These are phyloP conservation scores for Nomada flava DNA, from an alignment of 2,888 invertebrate species.

Conservation along the genomic window DNA sequence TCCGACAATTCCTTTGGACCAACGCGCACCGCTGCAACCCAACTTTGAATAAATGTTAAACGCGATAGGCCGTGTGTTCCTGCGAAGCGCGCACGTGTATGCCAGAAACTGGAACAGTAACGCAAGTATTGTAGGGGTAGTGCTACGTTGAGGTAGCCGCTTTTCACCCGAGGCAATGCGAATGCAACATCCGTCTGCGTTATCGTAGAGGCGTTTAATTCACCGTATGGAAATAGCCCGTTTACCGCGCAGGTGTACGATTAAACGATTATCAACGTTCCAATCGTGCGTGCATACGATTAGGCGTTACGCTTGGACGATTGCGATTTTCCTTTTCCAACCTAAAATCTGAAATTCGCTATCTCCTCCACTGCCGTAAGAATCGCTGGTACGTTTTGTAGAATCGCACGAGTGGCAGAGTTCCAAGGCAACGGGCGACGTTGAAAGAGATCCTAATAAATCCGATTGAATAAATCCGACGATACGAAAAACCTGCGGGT, in stretches of 20 bases:
- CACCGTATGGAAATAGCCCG: no score
- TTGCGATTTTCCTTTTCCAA: background rate
- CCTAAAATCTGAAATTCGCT: background rate
- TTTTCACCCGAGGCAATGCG: background rate
- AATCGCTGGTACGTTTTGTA: no score
- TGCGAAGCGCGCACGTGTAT: background rate
- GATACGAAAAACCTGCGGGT: conserved; percentile 9
- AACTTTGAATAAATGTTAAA: conserved; percentile 16
- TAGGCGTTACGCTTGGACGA: no score
- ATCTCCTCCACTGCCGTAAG: no score
- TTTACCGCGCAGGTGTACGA: background rate
- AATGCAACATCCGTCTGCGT: conserved; percentile 12
- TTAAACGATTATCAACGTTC: background rate
- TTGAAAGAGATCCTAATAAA: background rate
- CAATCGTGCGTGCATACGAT: no score
- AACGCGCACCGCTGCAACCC: background rate
- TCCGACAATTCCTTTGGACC: conserved; percentile 18
- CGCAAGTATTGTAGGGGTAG: background rate
- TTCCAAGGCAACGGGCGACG: no score
- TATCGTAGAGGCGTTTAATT: conserved; percentile 7
- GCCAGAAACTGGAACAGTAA: background rate
- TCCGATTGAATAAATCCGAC: conserved; percentile 3
- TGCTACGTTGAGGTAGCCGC: background rate
- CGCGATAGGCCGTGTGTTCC: conserved; percentile 1
- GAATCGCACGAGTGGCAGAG: no score